phyloP scores from a whole-genome alignment of 2,113 vertebrate species.

The Muscicapa adusta region DNA sequence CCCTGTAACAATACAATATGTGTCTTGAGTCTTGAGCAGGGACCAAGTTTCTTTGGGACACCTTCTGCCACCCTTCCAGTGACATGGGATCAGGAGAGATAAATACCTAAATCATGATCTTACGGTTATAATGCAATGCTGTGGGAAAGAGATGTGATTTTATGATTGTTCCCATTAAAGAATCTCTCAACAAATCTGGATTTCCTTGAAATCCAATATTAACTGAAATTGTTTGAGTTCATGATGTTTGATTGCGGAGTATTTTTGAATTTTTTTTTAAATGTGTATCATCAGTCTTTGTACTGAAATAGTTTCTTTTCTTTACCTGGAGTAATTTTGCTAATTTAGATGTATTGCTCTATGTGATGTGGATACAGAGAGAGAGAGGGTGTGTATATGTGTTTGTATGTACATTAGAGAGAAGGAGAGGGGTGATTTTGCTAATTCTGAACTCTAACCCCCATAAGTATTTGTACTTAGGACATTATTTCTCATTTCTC shows the following conservation, averaged over 20 bases:
- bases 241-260: background rate
- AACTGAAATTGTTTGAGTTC: background rate
- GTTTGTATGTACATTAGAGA: background rate
- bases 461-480: background rate
- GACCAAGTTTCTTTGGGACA: background rate
- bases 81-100: background rate
- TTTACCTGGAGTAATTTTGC: background rate
- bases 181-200: background rate
- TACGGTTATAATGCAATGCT: background rate
- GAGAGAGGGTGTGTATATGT: background rate
- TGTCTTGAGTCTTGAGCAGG: background rate
- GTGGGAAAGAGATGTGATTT: background rate
- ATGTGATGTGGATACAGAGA: background rate
- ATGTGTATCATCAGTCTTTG: background rate
- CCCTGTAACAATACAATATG: background rate
- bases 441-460: conserved; percentile 23
- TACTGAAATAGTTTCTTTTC: background rate
- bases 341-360: background rate
- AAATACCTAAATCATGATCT: background rate
- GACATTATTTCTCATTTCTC: conserved; percentile 3
- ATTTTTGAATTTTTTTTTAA: background rate
- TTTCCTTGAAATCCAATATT: background rate
- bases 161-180: background rate
- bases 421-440: background rate
- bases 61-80: background rate